phyloP scores from a whole-genome alignment of 1,140 invertebrate species.

The Camponotus pennsylvanicus region DNA sequence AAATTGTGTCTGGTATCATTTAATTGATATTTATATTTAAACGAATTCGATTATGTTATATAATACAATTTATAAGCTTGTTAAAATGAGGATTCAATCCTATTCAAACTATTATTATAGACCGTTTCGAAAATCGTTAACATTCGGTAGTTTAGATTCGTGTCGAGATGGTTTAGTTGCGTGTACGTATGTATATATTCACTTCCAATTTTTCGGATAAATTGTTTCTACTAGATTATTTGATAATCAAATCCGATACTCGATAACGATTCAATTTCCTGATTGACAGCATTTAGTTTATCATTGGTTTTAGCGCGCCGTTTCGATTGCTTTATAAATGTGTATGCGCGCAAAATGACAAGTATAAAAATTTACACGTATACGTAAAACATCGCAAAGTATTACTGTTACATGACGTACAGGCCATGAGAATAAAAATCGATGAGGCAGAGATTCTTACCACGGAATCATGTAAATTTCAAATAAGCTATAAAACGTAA shows the following conservation, averaged over 20 bases:
- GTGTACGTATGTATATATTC: not conserved
- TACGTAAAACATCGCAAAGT: not conserved
- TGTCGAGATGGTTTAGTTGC: too few species aligned
- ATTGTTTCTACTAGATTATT: constrained; percentile 20
- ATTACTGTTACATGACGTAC: constrained; percentile 24
- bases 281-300: constrained; percentile 37
- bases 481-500: constrained; percentile 37
- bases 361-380: constrained; percentile 13
- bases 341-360: not conserved
- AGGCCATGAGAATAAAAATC: constrained; percentile 20
- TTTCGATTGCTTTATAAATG: constrained; percentile 25
- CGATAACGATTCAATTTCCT: constrained; percentile 49
- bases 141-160: not conserved
- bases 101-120: not conserved
- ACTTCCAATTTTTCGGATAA: not conserved
- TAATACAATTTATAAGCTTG: not conserved
- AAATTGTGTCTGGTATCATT: not conserved
- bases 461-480: constrained; percentile 42
- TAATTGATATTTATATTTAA: not conserved
- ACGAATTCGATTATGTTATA: not conserved
- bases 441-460: constrained; percentile 6
- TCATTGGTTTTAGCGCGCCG: not conserved
- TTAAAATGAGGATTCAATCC: not conserved
- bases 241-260: constrained; percentile 39
- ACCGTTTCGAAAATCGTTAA: constrained; percentile 18